Evolutionary conservation across 2,888 invertebrate species (phyloP).

Genomic region (Cabera pusaria): DNA sequence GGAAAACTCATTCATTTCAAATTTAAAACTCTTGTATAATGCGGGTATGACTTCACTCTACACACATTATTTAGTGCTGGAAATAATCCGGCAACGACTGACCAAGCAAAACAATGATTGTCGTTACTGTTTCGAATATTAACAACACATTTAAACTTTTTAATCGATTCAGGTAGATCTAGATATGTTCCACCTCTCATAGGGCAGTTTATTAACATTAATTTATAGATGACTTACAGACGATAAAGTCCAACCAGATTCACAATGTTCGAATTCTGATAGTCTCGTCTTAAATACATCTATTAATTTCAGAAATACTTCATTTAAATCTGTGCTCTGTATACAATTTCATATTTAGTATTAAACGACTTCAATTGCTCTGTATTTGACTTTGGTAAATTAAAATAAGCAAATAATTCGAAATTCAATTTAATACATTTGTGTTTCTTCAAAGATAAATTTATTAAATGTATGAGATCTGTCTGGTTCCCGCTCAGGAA

Average conservation of each 20-base stretch:
- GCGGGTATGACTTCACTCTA: constrained; percentile 7
- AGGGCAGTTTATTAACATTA: constrained; percentile 13
- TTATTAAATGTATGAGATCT: not conserved
- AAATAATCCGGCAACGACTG: constrained; percentile 7
- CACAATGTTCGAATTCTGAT: constrained; percentile 19
- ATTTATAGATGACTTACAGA: constrained; percentile 21
- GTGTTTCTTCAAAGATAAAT: not conserved
- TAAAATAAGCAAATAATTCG: not conserved
- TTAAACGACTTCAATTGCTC: constrained; percentile 20
- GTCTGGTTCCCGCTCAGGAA: not conserved
- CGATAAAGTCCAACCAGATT: constrained; percentile 23
- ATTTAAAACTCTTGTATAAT: not conserved
- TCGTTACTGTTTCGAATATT: constrained; percentile 12
- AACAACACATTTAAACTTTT: constrained; percentile 3
- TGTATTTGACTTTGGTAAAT: constrained; percentile 7
- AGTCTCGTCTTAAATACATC: not conserved
- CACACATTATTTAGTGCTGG: constrained; percentile 6
- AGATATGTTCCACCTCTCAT: constrained; percentile 8
- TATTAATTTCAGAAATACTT: not conserved
- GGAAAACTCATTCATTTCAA: not conserved
- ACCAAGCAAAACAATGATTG: constrained; percentile 9
- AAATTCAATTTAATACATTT: constrained; percentile 1
- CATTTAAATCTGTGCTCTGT: not conserved
- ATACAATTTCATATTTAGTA: constrained; percentile 15
- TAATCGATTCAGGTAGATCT: constrained; percentile 3